phyloP scores from a whole-genome alignment of 2,113 vertebrate species.

The Marmota monax region DNA sequence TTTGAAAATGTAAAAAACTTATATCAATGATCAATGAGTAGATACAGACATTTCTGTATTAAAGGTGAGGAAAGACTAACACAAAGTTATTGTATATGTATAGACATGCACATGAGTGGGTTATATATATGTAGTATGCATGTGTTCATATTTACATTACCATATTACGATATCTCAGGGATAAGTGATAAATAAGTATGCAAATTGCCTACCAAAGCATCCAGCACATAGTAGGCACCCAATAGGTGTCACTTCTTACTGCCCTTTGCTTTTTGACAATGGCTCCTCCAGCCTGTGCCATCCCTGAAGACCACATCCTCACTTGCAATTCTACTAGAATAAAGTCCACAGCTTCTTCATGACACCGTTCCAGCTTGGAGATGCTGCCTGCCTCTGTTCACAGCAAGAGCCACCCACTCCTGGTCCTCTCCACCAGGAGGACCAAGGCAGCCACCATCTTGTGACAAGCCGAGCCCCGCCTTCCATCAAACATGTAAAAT shows the following conservation, averaged over 20 bases:
- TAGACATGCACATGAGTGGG: not conserved
- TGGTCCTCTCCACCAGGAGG: no score
- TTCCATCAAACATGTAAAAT: not conserved
- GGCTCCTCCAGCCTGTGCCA: not conserved
- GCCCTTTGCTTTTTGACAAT: not conserved
- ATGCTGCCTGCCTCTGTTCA: not conserved
- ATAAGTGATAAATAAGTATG: not conserved
- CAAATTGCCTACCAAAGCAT: not conserved
- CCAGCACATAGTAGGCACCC: not conserved
- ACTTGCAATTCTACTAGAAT: not conserved
- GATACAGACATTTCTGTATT: not conserved
- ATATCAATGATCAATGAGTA: no score
- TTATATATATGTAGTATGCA: fast-evolving
- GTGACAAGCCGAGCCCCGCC: not conserved
- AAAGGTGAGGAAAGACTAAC: not conserved
- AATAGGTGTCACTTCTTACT: not conserved
- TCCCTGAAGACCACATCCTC: not conserved
- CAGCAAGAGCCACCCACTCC: not conserved
- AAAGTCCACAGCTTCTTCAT: not conserved
- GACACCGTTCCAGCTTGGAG: not conserved
- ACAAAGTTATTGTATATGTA: not conserved
- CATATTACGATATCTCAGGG: not conserved
- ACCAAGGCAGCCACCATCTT: not conserved
- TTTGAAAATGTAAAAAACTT: not conserved
- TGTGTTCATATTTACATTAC: not conserved